Conservation (phyloP, 2,888 invertebrate species). For the Lasius fuliginosus region DNA sequence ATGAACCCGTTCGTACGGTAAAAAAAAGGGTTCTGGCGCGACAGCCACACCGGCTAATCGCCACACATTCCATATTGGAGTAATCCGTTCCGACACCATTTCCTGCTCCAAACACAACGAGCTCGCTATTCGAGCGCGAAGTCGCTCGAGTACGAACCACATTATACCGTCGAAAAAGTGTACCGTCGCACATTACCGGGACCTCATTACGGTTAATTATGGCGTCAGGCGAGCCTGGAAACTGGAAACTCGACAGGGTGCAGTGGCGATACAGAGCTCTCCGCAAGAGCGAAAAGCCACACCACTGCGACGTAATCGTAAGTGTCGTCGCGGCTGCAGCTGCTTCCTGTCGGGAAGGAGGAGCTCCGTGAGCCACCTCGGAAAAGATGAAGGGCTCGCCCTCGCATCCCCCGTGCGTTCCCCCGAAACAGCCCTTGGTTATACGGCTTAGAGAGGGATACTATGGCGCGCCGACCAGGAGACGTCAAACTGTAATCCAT, state of each 20-base stretch:
- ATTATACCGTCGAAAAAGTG: conserved; percentile 53
- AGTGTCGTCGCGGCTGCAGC: conserved; percentile 76
- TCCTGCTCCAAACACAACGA: conserved; percentile 68
- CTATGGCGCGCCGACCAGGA: conserved; percentile 55
- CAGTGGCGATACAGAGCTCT: background rate
- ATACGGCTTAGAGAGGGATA: conserved; percentile 65
- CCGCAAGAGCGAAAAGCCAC: conserved; percentile 49
- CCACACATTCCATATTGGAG: conserved; percentile 9
- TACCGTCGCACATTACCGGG: conserved; percentile 66
- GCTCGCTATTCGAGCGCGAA: conserved; percentile 60
- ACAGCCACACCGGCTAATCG: conserved; percentile 50
- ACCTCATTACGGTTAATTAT: conserved; percentile 75
- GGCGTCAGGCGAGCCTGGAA: conserved; percentile 67
- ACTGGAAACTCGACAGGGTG: conserved; percentile 66
- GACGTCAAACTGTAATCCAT: conserved; percentile 63
- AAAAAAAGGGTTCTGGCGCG: background rate
- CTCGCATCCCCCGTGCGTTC: conserved; percentile 38
- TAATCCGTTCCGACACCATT: conserved; percentile 52
- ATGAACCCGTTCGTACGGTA: conserved; percentile 26
- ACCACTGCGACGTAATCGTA: conserved; percentile 73
- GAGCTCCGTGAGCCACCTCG: conserved; percentile 15
- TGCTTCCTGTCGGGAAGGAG: conserved; percentile 81
- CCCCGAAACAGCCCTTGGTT: conserved; percentile 45
- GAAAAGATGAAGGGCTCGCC: conserved; percentile 50
- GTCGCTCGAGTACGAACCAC: conserved; percentile 22